phyloP scores from a whole-genome alignment of 2,888 invertebrate genomes.

The Eulithis testata region DNA sequence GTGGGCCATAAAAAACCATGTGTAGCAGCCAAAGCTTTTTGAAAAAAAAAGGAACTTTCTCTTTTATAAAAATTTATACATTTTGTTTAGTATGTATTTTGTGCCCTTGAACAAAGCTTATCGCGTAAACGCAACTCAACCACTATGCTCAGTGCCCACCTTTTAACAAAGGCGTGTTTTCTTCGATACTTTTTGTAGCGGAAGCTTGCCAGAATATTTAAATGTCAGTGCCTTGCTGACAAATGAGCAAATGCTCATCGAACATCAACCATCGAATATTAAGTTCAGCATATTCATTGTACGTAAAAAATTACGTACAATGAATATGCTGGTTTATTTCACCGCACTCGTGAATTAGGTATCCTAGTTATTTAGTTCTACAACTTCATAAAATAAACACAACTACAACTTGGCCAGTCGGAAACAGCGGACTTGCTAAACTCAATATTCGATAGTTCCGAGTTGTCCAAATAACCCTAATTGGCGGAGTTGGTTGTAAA shows the following conservation, averaged over 20 bases:
- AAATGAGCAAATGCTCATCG: neutral
- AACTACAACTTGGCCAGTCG: neutral
- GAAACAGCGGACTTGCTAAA: neutral
- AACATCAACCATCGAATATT: neutral
- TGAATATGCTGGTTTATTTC: too few relatives aligned
- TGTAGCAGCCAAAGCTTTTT: too few relatives aligned
- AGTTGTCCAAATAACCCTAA: neutral
- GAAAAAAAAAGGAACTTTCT: too few relatives aligned
- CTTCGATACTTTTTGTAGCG: conserved; percentile 18
- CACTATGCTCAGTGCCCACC: conserved; percentile 8
- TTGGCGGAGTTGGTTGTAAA: neutral
- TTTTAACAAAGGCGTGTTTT: conserved; percentile 7
- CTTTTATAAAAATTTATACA: too few relatives aligned
- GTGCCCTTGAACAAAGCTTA: too few relatives aligned
- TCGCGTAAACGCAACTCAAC: neutral
- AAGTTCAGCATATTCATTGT: too few relatives aligned
- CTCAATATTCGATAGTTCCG: conserved; percentile 1
- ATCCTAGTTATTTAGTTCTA: too few relatives aligned
- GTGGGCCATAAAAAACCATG: too few relatives aligned
- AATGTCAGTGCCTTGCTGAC: conserved; percentile 10
- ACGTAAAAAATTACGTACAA: too few relatives aligned
- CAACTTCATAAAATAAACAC: neutral
- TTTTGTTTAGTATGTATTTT: too few relatives aligned
- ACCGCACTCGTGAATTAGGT: too few relatives aligned
- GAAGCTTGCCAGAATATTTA: conserved; percentile 11